A percentile compares a stretch with the other conserved stretches of the same genome.
Evolutionary conservation across 1,140 invertebrate species (phyloP).

Genomic region (Cylas formicarius): DNA sequence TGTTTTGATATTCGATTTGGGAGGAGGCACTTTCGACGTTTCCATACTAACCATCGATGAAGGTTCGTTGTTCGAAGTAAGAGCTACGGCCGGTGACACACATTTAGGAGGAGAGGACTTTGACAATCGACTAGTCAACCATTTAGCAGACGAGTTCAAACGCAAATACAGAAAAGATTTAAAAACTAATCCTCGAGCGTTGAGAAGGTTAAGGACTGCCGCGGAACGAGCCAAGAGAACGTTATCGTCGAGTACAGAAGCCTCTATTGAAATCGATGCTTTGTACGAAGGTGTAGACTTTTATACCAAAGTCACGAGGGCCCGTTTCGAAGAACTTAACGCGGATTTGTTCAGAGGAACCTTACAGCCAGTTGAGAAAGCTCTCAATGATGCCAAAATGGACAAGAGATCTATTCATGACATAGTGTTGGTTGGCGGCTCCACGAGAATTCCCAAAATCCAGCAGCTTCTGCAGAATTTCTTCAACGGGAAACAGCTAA

Average conservation of each 20-base stretch:
- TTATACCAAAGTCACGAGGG: constrained; percentile 49
- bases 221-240: constrained; percentile 52
- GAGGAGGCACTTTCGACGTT: constrained; percentile 56
- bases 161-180: constrained; percentile 47
- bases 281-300: constrained; percentile 46
- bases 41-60: constrained; percentile 67
- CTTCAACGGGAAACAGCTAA: constrained; percentile 46
- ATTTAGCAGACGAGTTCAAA: constrained; percentile 48
- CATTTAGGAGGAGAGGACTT: constrained; percentile 68
- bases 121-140: constrained; percentile 66
- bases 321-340: constrained; percentile 51
- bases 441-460: constrained; percentile 54
- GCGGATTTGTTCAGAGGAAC: constrained; percentile 48
- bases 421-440: constrained; percentile 65
- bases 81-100: constrained; percentile 54
- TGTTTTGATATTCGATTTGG: constrained; percentile 49
- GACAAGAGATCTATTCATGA: constrained; percentile 61
- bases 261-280: constrained; percentile 48
- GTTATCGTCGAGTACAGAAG: constrained; percentile 47
- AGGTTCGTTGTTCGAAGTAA: constrained; percentile 62
- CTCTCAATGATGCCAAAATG: constrained; percentile 60
- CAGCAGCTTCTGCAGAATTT: constrained; percentile 46
- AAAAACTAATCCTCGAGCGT: constrained; percentile 42
- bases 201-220: constrained; percentile 55
- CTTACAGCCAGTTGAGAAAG: constrained; percentile 50